phyloP scores from a whole-genome alignment of 2,797 vertebrate genomes.

The Gambelia wislizenii region DNA sequence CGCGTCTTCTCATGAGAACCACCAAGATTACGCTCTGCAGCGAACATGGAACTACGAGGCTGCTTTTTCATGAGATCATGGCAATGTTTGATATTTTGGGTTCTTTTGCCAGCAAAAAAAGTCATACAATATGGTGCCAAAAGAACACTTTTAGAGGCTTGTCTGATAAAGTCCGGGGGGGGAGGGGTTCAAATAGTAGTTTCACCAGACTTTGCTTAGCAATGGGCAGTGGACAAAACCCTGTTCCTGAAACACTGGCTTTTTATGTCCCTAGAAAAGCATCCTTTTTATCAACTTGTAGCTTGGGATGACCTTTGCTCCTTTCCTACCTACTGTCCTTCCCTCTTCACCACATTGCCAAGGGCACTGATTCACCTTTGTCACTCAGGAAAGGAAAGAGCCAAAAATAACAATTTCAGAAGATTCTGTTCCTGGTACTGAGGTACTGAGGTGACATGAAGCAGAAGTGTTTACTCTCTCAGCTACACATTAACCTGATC shows the following conservation, averaged over 20 bases:
- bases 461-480: slow-evolving; percentile 63
- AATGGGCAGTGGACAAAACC: not conserved
- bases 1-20: too few relatives aligned
- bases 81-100: too few relatives aligned
- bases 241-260: not conserved
- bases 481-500: slow-evolving; percentile 50
- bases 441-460: slow-evolving; percentile 52
- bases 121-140: too few relatives aligned
- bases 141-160: too few relatives aligned
- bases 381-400: slow-evolving; percentile 11
- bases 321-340: not conserved
- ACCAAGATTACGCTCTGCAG: too few relatives aligned
- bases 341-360: not conserved
- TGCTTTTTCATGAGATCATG: too few relatives aligned
- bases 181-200: not conserved
- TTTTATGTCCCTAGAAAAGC: slow-evolving; percentile 12
- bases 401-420: slow-evolving; percentile 47
- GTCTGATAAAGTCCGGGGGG: too few relatives aligned
- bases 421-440: slow-evolving; percentile 61
- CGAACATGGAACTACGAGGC: too few relatives aligned
- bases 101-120: too few relatives aligned
- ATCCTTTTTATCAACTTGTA: not conserved
- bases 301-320: slow-evolving; percentile 5
- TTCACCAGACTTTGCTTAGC: slow-evolving; percentile 1
- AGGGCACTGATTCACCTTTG: slow-evolving; percentile 24